Percentiles rank a stretch among this genome's conserved stretches.
These are phyloP conservation scores for Aphelocoma coerulescens DNA, from an alignment of 2,113 vertebrate genomes.

Conservation along the genomic window DNA sequence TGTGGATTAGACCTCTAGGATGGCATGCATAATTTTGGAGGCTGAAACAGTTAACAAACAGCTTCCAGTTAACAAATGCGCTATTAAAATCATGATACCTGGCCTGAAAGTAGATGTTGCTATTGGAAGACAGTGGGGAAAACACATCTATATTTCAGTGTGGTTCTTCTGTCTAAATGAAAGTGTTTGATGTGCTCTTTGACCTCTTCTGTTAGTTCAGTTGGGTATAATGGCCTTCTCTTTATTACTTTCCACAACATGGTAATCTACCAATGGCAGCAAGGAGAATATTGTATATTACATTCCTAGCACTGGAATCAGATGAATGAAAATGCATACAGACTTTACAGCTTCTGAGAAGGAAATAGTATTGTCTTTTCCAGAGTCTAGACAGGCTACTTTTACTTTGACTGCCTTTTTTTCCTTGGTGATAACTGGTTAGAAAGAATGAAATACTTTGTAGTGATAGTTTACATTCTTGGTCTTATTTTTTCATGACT, in stretches of 20 bases:
- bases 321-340: neutral
- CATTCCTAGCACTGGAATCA: neutral
- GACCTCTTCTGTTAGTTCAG: neutral
- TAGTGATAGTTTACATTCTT: neutral
- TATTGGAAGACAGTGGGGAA: neutral
- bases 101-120: neutral
- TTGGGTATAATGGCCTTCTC: neutral
- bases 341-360: neutral
- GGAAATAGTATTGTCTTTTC: neutral
- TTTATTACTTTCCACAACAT: neutral
- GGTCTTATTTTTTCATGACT: neutral
- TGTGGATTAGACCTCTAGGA: neutral
- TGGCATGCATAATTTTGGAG: neutral
- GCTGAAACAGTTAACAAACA: neutral
- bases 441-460: neutral
- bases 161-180: neutral
- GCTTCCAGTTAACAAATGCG: neutral
- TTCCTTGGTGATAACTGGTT: neutral
- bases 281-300: neutral
- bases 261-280: neutral
- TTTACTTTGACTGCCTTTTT: neutral
- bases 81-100: neutral
- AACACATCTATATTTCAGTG: neutral
- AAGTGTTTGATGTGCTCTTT: neutral
- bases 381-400: neutral